A percentile compares a stretch with the other conserved stretches of the same genome.
These are phyloP conservation scores for Cyrtonyx montezumae DNA, from an alignment of 2,113 vertebrate species.

Conservation along the genomic window DNA sequence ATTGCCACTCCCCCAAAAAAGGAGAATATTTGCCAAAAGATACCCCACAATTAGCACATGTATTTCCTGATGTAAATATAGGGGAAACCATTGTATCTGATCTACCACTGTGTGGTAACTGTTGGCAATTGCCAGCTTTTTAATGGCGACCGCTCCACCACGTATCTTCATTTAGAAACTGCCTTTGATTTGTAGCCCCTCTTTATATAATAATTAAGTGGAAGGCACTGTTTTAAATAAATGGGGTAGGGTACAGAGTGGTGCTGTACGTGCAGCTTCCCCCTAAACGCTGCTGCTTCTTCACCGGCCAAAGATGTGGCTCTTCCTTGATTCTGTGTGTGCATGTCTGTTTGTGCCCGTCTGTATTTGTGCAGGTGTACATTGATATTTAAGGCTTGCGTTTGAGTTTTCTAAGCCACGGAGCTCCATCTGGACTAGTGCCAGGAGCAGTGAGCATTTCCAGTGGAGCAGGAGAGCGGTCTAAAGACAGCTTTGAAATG, in stretches of 20 bases:
- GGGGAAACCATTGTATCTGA: slow-evolving; percentile 48
- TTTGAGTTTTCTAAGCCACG: slow-evolving; percentile 32
- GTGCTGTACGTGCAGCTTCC: not conserved
- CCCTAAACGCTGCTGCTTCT: not conserved
- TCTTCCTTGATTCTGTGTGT: not conserved
- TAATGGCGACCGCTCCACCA: not conserved
- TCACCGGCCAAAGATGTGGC: not conserved
- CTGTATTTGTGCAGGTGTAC: slow-evolving; percentile 29
- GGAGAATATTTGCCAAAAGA: slow-evolving; percentile 7
- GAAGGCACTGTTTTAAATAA: slow-evolving; percentile 4
- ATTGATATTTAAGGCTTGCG: not conserved
- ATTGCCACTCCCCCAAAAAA: not conserved
- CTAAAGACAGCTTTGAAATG: slow-evolving; percentile 53
- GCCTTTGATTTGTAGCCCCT: slow-evolving; percentile 46
- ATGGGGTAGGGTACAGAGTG: not conserved
- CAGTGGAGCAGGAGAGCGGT: slow-evolving; percentile 13
- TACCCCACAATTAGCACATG: slow-evolving; percentile 1
- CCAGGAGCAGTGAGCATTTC: slow-evolving; percentile 28
- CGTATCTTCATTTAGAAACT: slow-evolving; percentile 47
- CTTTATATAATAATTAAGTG: slow-evolving; percentile 43
- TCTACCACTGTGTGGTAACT: slow-evolving; percentile 21
- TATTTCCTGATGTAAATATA: slow-evolving; percentile 39
- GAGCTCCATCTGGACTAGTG: slow-evolving; percentile 23
- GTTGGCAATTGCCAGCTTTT: slow-evolving; percentile 53
- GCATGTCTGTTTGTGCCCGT: not conserved